These are phyloP conservation scores for Tetraneura akinire DNA, from an alignment of 1,140 invertebrate species.

Conservation along the genomic window DNA sequence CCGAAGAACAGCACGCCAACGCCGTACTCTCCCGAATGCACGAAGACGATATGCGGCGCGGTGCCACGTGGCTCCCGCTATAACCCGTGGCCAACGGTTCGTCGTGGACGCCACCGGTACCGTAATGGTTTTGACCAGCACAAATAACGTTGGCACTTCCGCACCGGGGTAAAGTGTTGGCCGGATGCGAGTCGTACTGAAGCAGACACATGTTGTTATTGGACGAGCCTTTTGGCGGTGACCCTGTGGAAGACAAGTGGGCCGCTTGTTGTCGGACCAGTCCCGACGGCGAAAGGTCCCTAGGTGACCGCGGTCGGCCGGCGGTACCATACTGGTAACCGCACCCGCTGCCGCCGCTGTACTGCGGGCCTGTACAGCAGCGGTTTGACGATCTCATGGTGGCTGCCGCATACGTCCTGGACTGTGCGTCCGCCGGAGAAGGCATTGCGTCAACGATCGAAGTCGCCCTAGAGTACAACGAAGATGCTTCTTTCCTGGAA, in stretches of 20 bases:
- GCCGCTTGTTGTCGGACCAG: slow-evolving; percentile 28
- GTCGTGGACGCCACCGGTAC: background rate
- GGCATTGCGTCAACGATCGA: slow-evolving; percentile 44
- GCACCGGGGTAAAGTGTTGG: slow-evolving; percentile 14
- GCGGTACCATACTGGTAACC: slow-evolving; percentile 26
- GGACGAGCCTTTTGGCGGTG: background rate
- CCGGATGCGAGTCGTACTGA: slow-evolving; percentile 23
- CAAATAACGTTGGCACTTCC: slow-evolving; percentile 34
- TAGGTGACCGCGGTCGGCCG: slow-evolving; percentile 23
- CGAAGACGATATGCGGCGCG: slow-evolving; percentile 39
- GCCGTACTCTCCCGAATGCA: slow-evolving; percentile 39
- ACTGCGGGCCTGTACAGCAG: slow-evolving; percentile 37
- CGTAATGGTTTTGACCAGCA: slow-evolving; percentile 2
- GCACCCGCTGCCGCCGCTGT: background rate
- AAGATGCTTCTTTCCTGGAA: background rate
- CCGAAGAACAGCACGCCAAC: slow-evolving; percentile 23
- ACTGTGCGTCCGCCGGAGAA: slow-evolving; percentile 25
- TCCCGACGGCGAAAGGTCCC: slow-evolving; percentile 40
- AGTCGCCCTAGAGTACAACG: slow-evolving; percentile 27
- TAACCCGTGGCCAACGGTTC: background rate
- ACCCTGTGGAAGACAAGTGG: slow-evolving; percentile 45
- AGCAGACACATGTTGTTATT: slow-evolving; percentile 30
- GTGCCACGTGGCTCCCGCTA: background rate
- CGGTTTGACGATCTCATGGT: slow-evolving; percentile 47
- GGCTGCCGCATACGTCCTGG: slow-evolving; percentile 43